Percentiles rank a stretch among this genome's conserved stretches.
phyloP scores from a whole-genome alignment of 2,113 vertebrate genomes.

The Ophthalmolycus amberensis region DNA sequence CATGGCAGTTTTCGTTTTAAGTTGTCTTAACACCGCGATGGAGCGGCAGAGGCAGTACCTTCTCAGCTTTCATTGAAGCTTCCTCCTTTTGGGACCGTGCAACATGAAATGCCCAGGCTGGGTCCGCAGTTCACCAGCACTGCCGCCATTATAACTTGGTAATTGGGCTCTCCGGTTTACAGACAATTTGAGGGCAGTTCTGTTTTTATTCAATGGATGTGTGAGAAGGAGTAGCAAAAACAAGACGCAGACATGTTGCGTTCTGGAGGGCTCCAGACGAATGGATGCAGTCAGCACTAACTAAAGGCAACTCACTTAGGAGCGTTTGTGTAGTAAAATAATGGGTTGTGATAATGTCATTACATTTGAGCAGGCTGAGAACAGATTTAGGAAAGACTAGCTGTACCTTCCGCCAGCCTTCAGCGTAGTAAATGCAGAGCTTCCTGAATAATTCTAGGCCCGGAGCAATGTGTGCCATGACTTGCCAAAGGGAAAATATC shows the following conservation, averaged over 20 bases:
- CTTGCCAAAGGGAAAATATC: not conserved
- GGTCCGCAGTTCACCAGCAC: conserved; percentile 13
- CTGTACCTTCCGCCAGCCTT: not conserved
- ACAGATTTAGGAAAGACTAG: not conserved
- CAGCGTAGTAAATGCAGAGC: not conserved
- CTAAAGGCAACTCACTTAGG: not conserved
- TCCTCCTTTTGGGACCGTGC: conserved; percentile 26
- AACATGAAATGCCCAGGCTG: conserved; percentile 33
- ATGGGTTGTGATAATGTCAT: not conserved
- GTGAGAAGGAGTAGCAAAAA: conserved; percentile 27
- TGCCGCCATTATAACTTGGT: conserved; percentile 12
- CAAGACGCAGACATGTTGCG: conserved; percentile 17
- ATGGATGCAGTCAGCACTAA: not conserved
- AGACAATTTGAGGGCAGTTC: conserved; percentile 25
- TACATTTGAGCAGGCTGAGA: not conserved
- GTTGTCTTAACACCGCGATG: not conserved
- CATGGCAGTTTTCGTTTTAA: not conserved
- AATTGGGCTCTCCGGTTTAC: conserved; percentile 20
- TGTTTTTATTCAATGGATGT: conserved; percentile 18
- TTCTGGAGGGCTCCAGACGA: conserved; percentile 2
- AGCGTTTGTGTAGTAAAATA: conserved; percentile 11
- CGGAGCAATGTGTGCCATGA: not conserved
- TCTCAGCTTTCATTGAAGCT: conserved; percentile 17
- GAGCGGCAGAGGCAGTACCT: not conserved
- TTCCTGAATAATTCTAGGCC: not conserved